Percentiles rank a stretch among this genome's conserved stretches.
These are phyloP conservation scores for Octomys mimax DNA, from an alignment of 2,797 vertebrate species.

Conservation along the genomic window DNA sequence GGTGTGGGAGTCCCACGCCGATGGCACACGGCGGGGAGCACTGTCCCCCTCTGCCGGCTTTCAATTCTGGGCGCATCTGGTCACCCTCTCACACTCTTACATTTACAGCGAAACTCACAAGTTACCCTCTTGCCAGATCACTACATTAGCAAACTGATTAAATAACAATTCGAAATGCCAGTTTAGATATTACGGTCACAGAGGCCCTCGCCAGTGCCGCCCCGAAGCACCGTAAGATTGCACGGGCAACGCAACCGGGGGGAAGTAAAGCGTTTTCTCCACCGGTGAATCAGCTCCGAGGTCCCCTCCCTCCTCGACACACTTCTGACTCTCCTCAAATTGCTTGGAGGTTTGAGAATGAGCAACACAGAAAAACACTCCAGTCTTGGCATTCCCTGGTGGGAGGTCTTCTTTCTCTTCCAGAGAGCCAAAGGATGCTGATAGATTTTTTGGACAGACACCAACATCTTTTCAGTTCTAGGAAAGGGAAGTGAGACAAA, in stretches of 20 bases:
- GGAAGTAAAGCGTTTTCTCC: conserved; percentile 3
- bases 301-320: not conserved
- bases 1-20: rapidly evolving
- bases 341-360: conserved; percentile 35
- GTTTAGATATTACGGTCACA: not conserved
- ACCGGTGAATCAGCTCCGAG: not conserved
- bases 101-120: not conserved
- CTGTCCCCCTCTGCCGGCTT: no score
- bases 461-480: not conserved
- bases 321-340: not conserved
- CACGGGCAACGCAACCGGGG: not conserved
- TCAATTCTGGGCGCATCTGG: conserved; percentile 11
- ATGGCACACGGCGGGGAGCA: rapidly evolving
- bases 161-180: rapidly evolving
- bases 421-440: not conserved
- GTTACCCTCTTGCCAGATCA: not conserved
- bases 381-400: not conserved
- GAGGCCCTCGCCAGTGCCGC: rapidly evolving
- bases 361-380: not conserved
- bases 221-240: not conserved
- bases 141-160: conserved; percentile 21
- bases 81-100: not conserved
- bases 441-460: not conserved
- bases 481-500: not conserved
- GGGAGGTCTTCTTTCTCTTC: not conserved